Conservation (phyloP, 2,113 vertebrate genomes). For the Sialia sialis region DNA sequence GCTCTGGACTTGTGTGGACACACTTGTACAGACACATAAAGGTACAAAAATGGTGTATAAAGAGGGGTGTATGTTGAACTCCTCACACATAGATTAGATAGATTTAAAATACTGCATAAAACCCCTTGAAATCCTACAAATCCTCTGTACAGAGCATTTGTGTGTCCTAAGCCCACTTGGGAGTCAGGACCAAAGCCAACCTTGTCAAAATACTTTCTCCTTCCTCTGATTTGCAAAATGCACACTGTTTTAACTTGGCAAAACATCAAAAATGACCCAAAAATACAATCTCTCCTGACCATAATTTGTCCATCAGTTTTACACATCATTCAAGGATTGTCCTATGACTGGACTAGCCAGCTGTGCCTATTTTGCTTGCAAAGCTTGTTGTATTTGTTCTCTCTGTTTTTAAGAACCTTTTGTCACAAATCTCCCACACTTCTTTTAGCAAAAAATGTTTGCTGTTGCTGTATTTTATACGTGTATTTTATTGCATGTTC, state of each 20-base stretch:
- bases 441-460: not conserved
- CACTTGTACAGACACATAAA: not conserved
- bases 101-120: not conserved
- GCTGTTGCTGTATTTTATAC: not conserved
- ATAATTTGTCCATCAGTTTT: not conserved
- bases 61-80: not conserved
- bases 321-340: not conserved
- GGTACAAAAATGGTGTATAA: not conserved
- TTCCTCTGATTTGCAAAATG: not conserved
- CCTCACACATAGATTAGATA: not conserved
- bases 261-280: not conserved
- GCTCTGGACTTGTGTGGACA: not conserved
- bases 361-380: not conserved
- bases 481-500: not conserved
- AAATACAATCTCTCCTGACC: not conserved
- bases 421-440: not conserved
- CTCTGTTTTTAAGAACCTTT: not conserved
- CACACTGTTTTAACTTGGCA: not conserved
- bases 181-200: not conserved
- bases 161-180: not conserved
- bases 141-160: not conserved
- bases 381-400: not conserved
- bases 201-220: not conserved
- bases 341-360: not conserved
- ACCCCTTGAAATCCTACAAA: not conserved